Base-by-base conservation (phyloP, 2,113 vertebrate genomes). In the Pangasianodon gigas region DNA sequence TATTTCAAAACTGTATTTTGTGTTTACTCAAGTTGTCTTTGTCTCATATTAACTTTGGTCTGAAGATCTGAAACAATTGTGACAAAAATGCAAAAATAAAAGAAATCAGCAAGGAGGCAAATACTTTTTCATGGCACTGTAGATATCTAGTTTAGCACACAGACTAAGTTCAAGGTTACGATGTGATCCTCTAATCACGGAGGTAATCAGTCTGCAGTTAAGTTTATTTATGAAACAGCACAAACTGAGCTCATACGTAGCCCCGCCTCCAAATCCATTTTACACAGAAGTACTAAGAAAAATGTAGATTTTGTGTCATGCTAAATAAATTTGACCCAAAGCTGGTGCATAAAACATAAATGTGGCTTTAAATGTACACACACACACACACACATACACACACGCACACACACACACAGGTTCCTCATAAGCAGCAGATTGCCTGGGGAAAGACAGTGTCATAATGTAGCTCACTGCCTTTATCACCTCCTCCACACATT, bases 401-500 rank as follows among this genome's bases (percentile, higher is more conserved):
- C 65, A 86, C 84, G 71, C 84, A 86, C 62, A 82, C 86, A 87
- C 86, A 82, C 60, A 54, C 79, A 83, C 24, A 69, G 51, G 37
- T 74, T 80, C 56, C 75, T 88, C 65, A 54, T 84, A 85, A 79
- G 88, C 56, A 85, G 83, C 88, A 85, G 74, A 65, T 41, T 85
- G 74, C 83, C 87, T 91, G 48, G 69, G 56, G 81, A 86, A 16
- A 87, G 62, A 65, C 41, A 71, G 85, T 83, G 75, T 82, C 46
- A 24, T 86, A 84, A 77, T 26, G 65, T 46, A 58, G 56, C 84
- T 84, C 84, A 60, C 69, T 90, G 82, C 67, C 82, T 91, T 86
- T 60, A 84, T 86, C 69, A 90, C 80, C 81, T 88, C 89, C 89
- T 90, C 71, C 89, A 89, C 88, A 84, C 77, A 92, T 89, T 83